Conservation (phyloP, 2,888 invertebrate species). For the Rhyacophila evoluta region DNA sequence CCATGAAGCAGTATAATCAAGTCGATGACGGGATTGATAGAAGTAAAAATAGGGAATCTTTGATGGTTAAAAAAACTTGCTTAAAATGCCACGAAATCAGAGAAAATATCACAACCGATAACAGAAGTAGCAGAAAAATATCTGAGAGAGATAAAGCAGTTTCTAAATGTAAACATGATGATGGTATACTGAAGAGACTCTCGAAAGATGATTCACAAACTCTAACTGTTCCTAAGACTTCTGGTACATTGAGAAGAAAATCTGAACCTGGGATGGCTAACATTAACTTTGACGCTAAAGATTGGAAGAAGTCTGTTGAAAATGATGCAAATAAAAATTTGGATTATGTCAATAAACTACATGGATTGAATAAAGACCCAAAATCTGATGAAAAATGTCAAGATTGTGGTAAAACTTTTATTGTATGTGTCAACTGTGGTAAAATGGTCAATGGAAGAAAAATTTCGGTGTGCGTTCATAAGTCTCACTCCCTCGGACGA, state of each 20-base stretch:
- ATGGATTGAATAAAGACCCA: neutral
- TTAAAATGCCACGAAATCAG: constrained; percentile 68
- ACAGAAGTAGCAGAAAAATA: constrained; percentile 13
- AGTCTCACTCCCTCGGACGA: neutral
- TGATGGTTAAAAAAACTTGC: constrained; percentile 65
- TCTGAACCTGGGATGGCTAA: constrained; percentile 77
- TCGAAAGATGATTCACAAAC: constrained; percentile 69
- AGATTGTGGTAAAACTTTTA: constrained; percentile 34
- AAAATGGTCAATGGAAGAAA: neutral
- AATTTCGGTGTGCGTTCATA: constrained; percentile 7
- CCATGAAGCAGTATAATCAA: constrained; percentile 41
- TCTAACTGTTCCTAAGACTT: constrained; percentile 55
- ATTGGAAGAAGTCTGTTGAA: constrained; percentile 67
- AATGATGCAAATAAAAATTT: constrained; percentile 58
- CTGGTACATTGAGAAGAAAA: constrained; percentile 78
- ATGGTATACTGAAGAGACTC: constrained; percentile 34
- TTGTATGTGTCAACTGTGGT: constrained; percentile 40
- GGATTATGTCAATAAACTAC: too few species aligned
- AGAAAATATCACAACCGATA: constrained; percentile 65
- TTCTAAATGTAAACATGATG: constrained; percentile 29
- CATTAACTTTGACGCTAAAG: constrained; percentile 60
- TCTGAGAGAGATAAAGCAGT: constrained; percentile 11
- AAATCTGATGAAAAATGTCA: constrained; percentile 25
- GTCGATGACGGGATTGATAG: constrained; percentile 56
- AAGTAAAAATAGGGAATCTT: constrained; percentile 62